These are phyloP conservation scores for Sebastes cheni DNA, from an alignment of 2,797 vertebrate genomes.

Conservation along the genomic window DNA sequence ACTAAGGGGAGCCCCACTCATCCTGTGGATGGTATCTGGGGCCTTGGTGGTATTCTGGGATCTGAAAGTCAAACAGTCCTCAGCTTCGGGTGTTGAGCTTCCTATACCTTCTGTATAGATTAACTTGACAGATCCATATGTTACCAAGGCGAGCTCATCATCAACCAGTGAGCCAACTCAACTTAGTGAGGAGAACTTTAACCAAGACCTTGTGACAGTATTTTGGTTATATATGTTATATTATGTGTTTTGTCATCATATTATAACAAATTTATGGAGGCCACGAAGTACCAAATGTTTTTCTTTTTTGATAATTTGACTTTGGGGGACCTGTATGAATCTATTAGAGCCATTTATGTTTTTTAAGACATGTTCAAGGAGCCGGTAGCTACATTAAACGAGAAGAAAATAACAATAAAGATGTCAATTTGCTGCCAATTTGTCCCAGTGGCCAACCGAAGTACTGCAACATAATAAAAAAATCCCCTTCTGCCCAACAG, in stretches of 20 bases:
- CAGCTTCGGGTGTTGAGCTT: background rate
- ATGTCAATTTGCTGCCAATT: background rate
- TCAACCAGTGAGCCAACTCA: background rate
- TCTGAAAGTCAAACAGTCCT: slow-evolving; percentile 26
- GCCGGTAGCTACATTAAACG: background rate
- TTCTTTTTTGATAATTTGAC: background rate
- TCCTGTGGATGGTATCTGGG: slow-evolving; percentile 12
- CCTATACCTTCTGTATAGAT: slow-evolving; percentile 28
- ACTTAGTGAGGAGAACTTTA: background rate
- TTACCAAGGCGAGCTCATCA: background rate
- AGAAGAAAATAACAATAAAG: background rate
- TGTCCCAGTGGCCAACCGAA: background rate
- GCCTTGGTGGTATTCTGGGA: slow-evolving; percentile 24
- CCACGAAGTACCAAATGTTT: too few relatives aligned
- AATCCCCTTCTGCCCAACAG: too few relatives aligned
- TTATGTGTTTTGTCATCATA: background rate
- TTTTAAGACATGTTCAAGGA: background rate
- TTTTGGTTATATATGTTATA: background rate
- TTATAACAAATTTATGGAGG: background rate
- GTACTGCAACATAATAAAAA: too few relatives aligned
- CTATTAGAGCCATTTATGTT: background rate
- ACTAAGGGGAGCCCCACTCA: background rate
- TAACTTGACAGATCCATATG: slow-evolving; percentile 28
- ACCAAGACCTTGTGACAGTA: background rate
- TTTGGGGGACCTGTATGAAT: background rate